Evolutionary conservation across 2,113 vertebrate genomes (phyloP), one percentile per base, ranked within the genome.

Genomic region (Scomber scombrus): DNA sequence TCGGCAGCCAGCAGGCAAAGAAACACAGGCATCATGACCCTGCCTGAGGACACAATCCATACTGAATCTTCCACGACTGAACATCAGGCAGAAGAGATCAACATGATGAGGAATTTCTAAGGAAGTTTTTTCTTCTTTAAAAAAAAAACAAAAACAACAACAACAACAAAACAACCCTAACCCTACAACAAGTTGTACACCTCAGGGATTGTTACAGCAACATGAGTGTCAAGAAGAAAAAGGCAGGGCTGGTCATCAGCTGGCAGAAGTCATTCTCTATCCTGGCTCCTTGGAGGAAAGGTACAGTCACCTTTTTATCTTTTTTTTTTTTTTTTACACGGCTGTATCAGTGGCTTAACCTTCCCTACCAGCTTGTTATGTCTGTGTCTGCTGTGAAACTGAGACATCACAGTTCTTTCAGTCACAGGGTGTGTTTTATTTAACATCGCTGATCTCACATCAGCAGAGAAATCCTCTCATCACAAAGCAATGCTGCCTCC

Each of bases 211-310:
- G 29, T 58, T 66, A 49, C 47, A 46, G 21, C 51, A 78, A 16
- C 23, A 95, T 95, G 95, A 95, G 93, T 65, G 65, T 87, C 46
- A 95, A 85, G 68, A 87, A 61, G 77, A 92, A 74, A 23, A 94
- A 91, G 85, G 34, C 88, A 8, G 91, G 91, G 11, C 91, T 91
- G 75, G 93, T 93, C 54, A 95, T 96, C 87, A 84, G 89, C 91
- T 96, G 96, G 96, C 94, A 95, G 40, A 95, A 91, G 75, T 95
- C 94, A 0, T 94, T 96, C 80, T 81, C 94, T 62, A 92, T 96
- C 76, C 81, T 89, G 51, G 86, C 91, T 57, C 93, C 94, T 5
- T 96, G 95, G 95, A 95, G 80, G 57, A 96, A 93, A 96, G 96
- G 96, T 96, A 95, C 69, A 62, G 21, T 29, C 1, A 9, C 13